Evolutionary conservation across 2,888 invertebrate species (phyloP).

Genomic region (Orchesella flavescens): DNA sequence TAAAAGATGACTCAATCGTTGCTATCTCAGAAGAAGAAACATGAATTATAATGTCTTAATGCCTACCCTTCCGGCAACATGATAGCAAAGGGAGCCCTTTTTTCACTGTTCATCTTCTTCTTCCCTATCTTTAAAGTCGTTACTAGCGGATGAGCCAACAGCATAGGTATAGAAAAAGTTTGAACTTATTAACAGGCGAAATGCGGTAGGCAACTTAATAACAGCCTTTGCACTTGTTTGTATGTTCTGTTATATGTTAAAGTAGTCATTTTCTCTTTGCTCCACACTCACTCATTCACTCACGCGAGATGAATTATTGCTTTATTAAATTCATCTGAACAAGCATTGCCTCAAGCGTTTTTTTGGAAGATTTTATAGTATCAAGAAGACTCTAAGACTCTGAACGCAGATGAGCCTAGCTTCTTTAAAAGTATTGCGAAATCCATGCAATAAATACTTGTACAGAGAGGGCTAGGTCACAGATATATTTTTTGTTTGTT

Average conservation of each 20-base stretch:
- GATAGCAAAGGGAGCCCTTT: slow-evolving; percentile 60
- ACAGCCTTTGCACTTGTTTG: slow-evolving; percentile 35
- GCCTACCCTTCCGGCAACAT: slow-evolving; percentile 60
- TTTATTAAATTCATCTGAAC: slow-evolving; percentile 52
- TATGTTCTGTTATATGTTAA: slow-evolving; percentile 31
- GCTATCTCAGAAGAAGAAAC: slow-evolving; percentile 37
- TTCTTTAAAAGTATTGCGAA: slow-evolving; percentile 14
- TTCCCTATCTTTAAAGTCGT: no score
- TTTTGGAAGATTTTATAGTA: slow-evolving; percentile 2
- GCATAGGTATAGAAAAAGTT: neutral
- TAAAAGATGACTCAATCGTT: slow-evolving; percentile 65
- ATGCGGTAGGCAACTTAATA: slow-evolving; percentile 63
- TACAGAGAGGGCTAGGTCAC: neutral
- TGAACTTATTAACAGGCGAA: slow-evolving; percentile 44
- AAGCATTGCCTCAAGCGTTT: slow-evolving; percentile 30
- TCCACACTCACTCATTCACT: neutral
- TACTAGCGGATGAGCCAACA: no score
- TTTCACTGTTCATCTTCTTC: slow-evolving; percentile 16
- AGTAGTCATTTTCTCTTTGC: neutral
- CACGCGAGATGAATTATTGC: slow-evolving; percentile 58
- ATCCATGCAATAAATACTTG: slow-evolving; percentile 34
- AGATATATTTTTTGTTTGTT: neutral
- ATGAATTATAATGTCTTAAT: slow-evolving; percentile 65
- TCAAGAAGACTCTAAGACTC: neutral
- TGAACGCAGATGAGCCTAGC: neutral